Conservation (phyloP, 2,797 vertebrate species). For the Lerista edwardsae region DNA sequence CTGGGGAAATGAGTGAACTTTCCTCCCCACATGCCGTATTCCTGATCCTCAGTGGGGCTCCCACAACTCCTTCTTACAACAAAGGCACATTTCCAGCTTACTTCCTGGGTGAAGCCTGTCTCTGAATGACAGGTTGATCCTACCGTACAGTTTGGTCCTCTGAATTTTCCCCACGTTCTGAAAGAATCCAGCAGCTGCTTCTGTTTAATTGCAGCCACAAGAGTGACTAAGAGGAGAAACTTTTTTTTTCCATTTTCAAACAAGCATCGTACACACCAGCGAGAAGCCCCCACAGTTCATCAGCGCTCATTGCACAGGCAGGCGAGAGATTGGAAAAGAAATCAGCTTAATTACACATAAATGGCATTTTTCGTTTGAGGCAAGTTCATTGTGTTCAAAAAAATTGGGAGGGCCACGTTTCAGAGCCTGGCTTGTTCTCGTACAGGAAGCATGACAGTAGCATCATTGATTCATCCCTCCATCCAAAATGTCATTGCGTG, state of each 20-base stretch:
- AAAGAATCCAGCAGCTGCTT: background rate
- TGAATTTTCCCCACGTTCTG: background rate
- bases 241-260: slow-evolving; percentile 16
- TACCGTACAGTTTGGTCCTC: background rate
- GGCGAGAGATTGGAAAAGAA: slow-evolving; percentile 17
- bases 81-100: background rate
- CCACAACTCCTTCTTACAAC: too few species aligned
- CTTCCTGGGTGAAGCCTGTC: too few species aligned
- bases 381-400: slow-evolving; percentile 19
- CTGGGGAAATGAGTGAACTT: too few species aligned
- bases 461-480: slow-evolving; percentile 12
- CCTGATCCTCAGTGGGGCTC: too few species aligned
- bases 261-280: background rate
- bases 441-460: background rate
- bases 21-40: too few species aligned
- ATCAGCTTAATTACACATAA: slow-evolving; percentile 28
- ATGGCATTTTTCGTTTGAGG: slow-evolving; percentile 1
- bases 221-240: background rate
- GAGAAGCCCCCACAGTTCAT: slow-evolving; percentile 21
- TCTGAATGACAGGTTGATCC: background rate
- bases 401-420: background rate
- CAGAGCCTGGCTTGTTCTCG: slow-evolving; percentile 21
- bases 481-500: slow-evolving; percentile 3
- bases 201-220: background rate
- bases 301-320: slow-evolving; percentile 16